A percentile compares a stretch with the other conserved stretches of the same genome.
phyloP scores from a whole-genome alignment of 2,797 vertebrate genomes.

The Lutjanus campechanus region DNA sequence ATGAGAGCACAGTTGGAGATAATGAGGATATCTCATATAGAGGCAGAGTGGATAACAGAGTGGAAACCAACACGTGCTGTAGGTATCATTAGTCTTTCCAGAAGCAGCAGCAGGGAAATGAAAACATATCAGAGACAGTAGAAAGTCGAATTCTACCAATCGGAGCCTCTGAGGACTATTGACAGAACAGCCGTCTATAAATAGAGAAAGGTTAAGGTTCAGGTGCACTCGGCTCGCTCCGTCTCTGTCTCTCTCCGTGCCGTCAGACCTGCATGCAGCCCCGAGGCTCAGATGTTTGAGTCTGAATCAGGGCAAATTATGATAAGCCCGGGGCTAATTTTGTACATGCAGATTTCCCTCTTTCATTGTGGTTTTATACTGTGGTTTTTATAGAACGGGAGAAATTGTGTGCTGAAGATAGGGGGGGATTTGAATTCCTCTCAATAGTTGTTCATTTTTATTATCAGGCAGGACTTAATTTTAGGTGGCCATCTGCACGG shows the following conservation, averaged over 20 bases:
- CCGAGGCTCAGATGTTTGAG: conserved; percentile 58
- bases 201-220: conserved; percentile 56
- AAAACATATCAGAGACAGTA: conserved; percentile 27
- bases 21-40: conserved; percentile 37
- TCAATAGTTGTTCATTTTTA: conserved; percentile 64
- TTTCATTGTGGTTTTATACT: conserved; percentile 44
- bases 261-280: conserved; percentile 51
- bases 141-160: conserved; percentile 23
- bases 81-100: conserved; percentile 38
- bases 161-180: conserved; percentile 27
- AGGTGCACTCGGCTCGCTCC: conserved; percentile 21
- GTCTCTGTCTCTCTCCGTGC: neutral
- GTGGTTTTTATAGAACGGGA: conserved; percentile 51
- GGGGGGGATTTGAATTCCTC: conserved; percentile 62
- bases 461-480: conserved; percentile 65
- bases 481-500: conserved; percentile 66
- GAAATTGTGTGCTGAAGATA: conserved; percentile 47
- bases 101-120: conserved; percentile 25
- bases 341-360: conserved; percentile 54
- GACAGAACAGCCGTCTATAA: conserved; percentile 43
- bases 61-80: conserved; percentile 12
- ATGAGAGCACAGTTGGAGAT: conserved; percentile 33
- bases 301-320: conserved; percentile 65
- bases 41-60: conserved; percentile 28
- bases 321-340: conserved; percentile 67